Evolutionary conservation across 2,888 invertebrate species (phyloP).

Genomic region (Cepaea hortensis): DNA sequence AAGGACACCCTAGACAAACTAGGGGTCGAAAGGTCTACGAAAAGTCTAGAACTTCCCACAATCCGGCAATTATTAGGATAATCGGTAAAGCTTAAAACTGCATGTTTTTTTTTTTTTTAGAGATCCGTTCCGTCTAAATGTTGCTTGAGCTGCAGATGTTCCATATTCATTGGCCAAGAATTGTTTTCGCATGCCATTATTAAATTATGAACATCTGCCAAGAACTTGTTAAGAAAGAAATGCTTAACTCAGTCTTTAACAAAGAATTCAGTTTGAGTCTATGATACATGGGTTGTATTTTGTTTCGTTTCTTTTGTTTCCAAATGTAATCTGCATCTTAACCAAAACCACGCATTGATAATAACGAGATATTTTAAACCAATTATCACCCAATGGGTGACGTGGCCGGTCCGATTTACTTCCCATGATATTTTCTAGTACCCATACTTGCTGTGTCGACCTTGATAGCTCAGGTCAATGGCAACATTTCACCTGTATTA

Average conservation of each 20-base stretch:
- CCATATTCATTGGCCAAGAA: background rate
- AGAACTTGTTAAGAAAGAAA: background rate
- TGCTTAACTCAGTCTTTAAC: background rate
- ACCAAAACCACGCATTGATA: too few species aligned
- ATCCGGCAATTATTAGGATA: background rate
- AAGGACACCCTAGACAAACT: too few species aligned
- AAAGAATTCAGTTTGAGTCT: background rate
- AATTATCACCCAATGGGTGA: too few species aligned
- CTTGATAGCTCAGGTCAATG: too few species aligned
- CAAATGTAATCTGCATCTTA: too few species aligned
- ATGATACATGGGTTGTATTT: background rate
- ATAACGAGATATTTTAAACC: too few species aligned
- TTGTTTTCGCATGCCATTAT: conserved; percentile 13
- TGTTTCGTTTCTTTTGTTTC: background rate
- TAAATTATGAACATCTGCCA: conserved; percentile 15
- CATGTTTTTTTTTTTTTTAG: background rate
- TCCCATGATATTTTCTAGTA: too few species aligned
- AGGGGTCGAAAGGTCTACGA: background rate
- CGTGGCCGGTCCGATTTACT: too few species aligned
- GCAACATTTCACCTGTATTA: too few species aligned
- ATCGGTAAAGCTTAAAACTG: too few species aligned
- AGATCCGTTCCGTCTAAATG: background rate
- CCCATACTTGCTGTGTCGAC: too few species aligned
- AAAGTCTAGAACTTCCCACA: background rate
- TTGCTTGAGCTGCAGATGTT: background rate